Evolutionary conservation across 1,140 invertebrate genomes (phyloP).

Genomic region (Magallana angulata): DNA sequence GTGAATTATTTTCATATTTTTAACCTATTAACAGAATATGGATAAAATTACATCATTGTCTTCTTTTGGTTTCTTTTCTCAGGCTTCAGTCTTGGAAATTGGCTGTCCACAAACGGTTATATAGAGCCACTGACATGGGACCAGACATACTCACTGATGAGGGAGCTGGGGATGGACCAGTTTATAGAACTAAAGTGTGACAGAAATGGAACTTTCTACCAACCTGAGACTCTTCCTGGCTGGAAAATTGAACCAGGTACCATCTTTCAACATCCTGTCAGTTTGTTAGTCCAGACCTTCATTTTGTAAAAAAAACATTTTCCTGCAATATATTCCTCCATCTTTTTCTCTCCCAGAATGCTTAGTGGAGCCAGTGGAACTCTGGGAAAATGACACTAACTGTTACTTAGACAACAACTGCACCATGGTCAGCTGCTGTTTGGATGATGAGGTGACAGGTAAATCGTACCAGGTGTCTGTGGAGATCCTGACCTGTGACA

Average conservation of each 20-base stretch:
- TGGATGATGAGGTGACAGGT: conserved; percentile 26
- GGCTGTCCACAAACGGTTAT: conserved; percentile 20
- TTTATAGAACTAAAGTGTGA: conserved; percentile 12
- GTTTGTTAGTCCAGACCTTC: background rate
- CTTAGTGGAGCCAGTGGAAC: background rate
- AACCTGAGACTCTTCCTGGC: background rate
- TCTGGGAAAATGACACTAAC: conserved; percentile 26
- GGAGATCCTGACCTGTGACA: conserved; percentile 4
- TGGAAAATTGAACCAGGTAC: conserved; percentile 13
- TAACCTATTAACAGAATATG: no score
- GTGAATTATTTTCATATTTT: no score
- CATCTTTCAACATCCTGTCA: background rate
- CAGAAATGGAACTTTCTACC: background rate
- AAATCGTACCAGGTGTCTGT: background rate
- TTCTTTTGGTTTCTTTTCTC: background rate
- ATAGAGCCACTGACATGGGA: background rate
- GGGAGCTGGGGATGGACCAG: conserved; percentile 15
- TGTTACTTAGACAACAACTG: conserved; percentile 41
- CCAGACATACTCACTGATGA: background rate
- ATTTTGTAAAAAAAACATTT: background rate
- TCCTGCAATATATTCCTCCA: background rate
- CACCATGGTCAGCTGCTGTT: background rate
- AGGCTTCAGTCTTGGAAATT: conserved; percentile 15
- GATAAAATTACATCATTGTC: no score
- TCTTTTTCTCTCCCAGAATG: background rate